A percentile compares a stretch with the other conserved stretches of the same genome.
These are phyloP conservation scores for Columba guinea DNA, from an alignment of 2,797 vertebrate species.

Conservation along the genomic window DNA sequence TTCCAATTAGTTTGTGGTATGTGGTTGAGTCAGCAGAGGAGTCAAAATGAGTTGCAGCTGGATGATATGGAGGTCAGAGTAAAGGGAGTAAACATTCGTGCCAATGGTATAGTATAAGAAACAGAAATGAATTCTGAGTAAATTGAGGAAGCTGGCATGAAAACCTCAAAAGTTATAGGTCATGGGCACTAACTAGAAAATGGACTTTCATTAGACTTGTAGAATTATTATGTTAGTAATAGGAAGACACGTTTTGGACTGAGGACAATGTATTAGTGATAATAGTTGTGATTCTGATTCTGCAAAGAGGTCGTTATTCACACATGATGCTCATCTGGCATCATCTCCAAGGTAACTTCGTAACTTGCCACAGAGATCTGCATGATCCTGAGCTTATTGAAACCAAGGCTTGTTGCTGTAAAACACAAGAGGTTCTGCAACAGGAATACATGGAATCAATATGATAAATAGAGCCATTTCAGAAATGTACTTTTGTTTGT, in stretches of 20 bases:
- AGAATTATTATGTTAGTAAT: background rate
- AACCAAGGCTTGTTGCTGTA: background rate
- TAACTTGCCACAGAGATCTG: background rate
- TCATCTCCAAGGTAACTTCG: background rate
- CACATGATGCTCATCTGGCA: background rate
- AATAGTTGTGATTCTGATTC: background rate
- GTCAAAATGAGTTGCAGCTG: background rate
- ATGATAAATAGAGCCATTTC: background rate
- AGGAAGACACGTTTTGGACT: background rate
- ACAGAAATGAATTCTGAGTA: background rate
- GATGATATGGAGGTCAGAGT: background rate
- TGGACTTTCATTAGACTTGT: background rate
- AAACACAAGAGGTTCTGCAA: background rate
- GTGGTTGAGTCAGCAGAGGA: background rate
- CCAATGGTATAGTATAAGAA: background rate
- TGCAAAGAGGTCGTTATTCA: background rate
- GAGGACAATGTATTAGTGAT: rapidly evolving
- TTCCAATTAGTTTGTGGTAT: background rate
- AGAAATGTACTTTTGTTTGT: background rate
- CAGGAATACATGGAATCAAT: background rate
- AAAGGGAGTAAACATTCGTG: background rate
- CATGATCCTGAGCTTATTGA: background rate
- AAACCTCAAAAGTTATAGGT: background rate
- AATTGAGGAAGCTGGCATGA: background rate
- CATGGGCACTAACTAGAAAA: background rate